These are phyloP conservation scores for Acrossocheilus wenchowensis DNA, from an alignment of 2,797 vertebrate genomes.

Conservation along the genomic window DNA sequence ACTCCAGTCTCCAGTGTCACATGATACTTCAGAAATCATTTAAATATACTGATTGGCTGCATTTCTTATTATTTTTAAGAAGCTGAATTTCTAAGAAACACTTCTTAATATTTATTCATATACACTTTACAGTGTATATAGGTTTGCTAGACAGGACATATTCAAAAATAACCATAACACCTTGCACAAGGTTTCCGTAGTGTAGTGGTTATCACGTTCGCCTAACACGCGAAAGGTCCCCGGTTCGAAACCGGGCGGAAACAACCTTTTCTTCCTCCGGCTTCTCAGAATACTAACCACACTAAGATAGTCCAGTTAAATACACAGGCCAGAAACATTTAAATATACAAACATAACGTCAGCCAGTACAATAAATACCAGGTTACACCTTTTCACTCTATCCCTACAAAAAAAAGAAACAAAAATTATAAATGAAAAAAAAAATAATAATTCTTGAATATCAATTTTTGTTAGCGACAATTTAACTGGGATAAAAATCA, in stretches of 20 bases:
- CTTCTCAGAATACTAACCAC: too few species aligned
- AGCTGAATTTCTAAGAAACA: too few species aligned
- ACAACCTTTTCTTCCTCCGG: not conserved
- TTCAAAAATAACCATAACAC: too few species aligned
- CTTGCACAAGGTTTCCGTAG: constrained; percentile 16
- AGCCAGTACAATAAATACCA: not conserved
- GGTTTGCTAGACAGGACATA: too few species aligned
- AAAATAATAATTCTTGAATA: not conserved
- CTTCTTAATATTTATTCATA: too few species aligned
- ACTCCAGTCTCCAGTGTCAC: too few species aligned
- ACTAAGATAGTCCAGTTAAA: not conserved
- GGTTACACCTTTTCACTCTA: not conserved
- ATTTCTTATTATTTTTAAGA: too few species aligned
- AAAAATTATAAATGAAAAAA: too few species aligned
- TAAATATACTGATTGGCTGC: too few species aligned
- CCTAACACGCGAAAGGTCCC: constrained; percentile 4
- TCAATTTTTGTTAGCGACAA: not conserved
- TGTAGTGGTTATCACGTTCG: constrained; percentile 38
- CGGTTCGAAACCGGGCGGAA: constrained; percentile 2
- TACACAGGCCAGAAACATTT: not conserved
- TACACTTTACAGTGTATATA: too few species aligned
- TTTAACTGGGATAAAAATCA: not conserved
- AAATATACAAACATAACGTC: too few species aligned
- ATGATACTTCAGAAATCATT: too few species aligned
- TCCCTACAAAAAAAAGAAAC: not conserved